Evolutionary conservation across 2,113 vertebrate genomes (phyloP).

Genomic region (Oncorhynchus mykiss): DNA sequence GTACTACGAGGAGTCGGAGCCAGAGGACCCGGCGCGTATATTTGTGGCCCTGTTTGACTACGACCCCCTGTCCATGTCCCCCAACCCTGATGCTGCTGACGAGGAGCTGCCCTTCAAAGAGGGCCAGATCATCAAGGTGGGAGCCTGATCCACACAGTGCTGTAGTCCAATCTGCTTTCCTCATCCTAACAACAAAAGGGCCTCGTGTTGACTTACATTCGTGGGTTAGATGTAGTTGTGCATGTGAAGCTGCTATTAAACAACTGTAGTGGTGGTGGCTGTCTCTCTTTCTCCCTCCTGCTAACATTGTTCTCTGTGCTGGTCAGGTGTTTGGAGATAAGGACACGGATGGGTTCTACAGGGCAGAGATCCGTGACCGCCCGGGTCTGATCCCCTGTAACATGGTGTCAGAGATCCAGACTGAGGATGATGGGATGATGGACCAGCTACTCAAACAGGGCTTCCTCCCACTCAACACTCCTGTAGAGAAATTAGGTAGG

Average conservation of each 20-base stretch:
- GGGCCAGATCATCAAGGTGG: conserved; percentile 96
- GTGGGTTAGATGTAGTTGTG: neutral
- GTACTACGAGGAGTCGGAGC: conserved; percentile 88
- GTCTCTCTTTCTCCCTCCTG: neutral
- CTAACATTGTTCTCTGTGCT: neutral
- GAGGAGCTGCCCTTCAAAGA: conserved; percentile 97
- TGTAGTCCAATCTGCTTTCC: neutral
- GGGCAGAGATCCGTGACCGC: conserved; percentile 85
- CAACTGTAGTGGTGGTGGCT: neutral
- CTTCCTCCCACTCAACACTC: conserved; percentile 93
- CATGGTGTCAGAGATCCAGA: conserved; percentile 98
- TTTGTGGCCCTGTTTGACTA: conserved; percentile 98
- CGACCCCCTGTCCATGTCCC: conserved; percentile 94
- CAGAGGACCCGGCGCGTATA: conserved; percentile 83
- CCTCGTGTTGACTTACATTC: neutral
- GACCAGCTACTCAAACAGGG: conserved; percentile 94
- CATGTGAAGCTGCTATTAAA: neutral
- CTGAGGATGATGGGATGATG: conserved; percentile 93
- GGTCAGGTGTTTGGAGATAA: conserved; percentile 92
- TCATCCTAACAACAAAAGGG: neutral
- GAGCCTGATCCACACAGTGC: neutral
- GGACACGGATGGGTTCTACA: conserved; percentile 94
- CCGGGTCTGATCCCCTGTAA: conserved; percentile 94
- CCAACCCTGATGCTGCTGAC: conserved; percentile 92
- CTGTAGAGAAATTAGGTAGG: conserved; percentile 90